Conservation (phyloP, 2,888 invertebrate species). For the Melanargia galathea region DNA sequence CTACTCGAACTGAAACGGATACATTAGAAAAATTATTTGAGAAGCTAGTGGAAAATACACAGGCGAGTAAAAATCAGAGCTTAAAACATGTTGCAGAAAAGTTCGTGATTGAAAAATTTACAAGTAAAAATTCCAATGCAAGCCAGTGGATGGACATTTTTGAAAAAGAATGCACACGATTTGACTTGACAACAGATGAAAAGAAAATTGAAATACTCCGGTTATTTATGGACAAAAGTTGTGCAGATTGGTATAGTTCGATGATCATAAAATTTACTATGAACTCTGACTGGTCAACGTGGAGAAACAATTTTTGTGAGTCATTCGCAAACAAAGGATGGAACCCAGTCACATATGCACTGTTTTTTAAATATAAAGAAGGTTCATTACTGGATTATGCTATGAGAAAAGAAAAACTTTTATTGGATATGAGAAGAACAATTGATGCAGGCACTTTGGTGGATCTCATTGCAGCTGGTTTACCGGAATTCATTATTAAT, state of each 20-base stretch:
- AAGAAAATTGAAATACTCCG: slow-evolving; percentile 45
- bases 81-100: slow-evolving; percentile 42
- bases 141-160: slow-evolving; percentile 46
- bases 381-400: slow-evolving; percentile 49
- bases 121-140: slow-evolving; percentile 41
- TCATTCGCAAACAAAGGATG: slow-evolving; percentile 46
- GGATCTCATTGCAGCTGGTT: slow-evolving; percentile 21
- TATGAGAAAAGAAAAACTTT: slow-evolving; percentile 41
- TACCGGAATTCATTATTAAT: slow-evolving; percentile 23
- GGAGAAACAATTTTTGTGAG: slow-evolving; percentile 44
- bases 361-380: slow-evolving; percentile 44
- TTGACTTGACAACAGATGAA: slow-evolving; percentile 39
- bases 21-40: slow-evolving; percentile 40
- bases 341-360: slow-evolving; percentile 40
- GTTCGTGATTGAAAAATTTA: slow-evolving; percentile 48
- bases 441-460: slow-evolving; percentile 5
- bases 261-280: slow-evolving; percentile 36
- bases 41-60: no score
- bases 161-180: slow-evolving; percentile 46
- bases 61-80: slow-evolving; percentile 38
- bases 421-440: slow-evolving; percentile 11
- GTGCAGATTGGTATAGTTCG: no score
- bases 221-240: slow-evolving; percentile 44
- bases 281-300: slow-evolving; percentile 36
- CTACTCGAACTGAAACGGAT: slow-evolving; percentile 24